Conservation (phyloP, 2,888 invertebrate species). For the Mactromeris polynyma region DNA sequence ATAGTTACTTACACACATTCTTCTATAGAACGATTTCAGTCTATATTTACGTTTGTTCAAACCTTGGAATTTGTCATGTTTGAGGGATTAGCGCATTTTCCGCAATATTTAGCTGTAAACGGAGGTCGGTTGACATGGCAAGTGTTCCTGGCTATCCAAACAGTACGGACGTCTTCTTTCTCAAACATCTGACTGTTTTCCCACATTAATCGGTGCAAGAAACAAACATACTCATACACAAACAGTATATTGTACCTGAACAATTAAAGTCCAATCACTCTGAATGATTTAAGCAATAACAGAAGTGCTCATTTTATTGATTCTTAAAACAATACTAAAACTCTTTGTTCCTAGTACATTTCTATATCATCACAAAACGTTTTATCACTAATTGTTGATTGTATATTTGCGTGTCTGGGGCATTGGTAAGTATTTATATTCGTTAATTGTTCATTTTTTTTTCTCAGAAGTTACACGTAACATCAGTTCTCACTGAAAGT, state of each 20-base stretch:
- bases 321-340: neutral
- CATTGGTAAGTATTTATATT: neutral
- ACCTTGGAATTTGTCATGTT: neutral
- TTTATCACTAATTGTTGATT: neutral
- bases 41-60: neutral
- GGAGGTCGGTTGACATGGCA: too few species aligned
- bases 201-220: too few species aligned
- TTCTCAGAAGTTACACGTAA: neutral
- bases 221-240: too few species aligned
- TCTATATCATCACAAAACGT: neutral
- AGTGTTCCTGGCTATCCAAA: too few species aligned
- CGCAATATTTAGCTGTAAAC: too few species aligned
- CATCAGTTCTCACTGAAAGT: too few species aligned
- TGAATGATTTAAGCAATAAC: neutral
- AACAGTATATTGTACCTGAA: neutral
- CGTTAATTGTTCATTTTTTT: neutral
- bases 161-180: too few species aligned
- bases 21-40: neutral
- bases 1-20: neutral
- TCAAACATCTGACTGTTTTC: too few species aligned
- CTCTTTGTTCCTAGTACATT: neutral
- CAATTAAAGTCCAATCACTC: neutral
- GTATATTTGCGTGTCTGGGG: neutral
- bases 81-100: neutral
- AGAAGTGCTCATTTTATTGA: neutral